Evolutionary conservation across 2,113 vertebrate genomes (phyloP).

Genomic region (Pelecanus crispus): DNA sequence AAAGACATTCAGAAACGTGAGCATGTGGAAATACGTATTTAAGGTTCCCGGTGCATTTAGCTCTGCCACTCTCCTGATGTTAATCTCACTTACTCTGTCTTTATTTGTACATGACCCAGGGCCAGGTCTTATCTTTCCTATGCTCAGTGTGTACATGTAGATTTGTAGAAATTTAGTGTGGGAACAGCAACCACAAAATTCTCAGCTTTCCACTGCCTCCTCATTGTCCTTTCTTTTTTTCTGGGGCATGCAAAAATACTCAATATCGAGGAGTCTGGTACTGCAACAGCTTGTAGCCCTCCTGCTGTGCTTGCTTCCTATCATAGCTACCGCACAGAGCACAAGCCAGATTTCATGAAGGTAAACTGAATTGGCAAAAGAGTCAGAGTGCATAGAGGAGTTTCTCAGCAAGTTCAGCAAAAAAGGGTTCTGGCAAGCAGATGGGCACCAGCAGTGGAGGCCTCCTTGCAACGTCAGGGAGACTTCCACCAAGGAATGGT

Average conservation of each 20-base stretch:
- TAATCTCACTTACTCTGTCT: neutral
- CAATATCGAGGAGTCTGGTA: neutral
- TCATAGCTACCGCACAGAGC: neutral
- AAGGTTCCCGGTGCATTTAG: neutral
- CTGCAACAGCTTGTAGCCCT: neutral
- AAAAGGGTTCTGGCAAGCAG: neutral
- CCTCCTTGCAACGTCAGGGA: neutral
- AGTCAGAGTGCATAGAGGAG: neutral
- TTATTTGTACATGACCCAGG: neutral
- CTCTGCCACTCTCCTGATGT: neutral
- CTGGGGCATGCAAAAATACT: neutral
- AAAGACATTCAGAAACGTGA: neutral
- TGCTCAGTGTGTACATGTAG: neutral
- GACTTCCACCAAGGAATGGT: neutral
- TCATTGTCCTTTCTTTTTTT: neutral
- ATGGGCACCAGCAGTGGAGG: fast-evolving
- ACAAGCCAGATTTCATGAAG: neutral
- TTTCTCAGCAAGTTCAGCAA: neutral
- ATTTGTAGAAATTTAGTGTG: neutral
- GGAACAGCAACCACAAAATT: neutral
- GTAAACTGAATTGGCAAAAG: neutral
- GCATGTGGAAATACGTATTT: neutral
- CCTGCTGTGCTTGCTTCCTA: neutral
- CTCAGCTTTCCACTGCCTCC: neutral
- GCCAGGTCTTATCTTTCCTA: neutral